phyloP scores from a whole-genome alignment of 2,888 invertebrate genomes.

The Rotaria macrura region DNA sequence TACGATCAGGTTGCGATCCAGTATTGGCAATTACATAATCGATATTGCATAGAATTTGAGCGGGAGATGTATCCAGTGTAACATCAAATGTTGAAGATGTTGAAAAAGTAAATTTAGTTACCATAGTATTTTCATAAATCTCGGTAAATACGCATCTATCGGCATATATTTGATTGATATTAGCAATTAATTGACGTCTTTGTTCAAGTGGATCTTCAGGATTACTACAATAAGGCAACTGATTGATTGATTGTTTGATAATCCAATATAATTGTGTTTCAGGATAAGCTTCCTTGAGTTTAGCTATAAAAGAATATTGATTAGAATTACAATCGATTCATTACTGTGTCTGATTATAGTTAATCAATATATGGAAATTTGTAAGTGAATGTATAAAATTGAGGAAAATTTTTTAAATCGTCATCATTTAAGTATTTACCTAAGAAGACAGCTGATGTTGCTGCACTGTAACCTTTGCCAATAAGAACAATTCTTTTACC shows the following conservation, averaged over 20 bases:
- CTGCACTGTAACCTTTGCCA: not conserved
- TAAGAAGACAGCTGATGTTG: not conserved
- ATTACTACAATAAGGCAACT: not conserved
- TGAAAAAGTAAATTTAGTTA: not conserved
- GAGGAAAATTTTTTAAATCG: too few species aligned
- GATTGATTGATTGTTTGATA: not conserved
- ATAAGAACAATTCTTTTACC: not conserved
- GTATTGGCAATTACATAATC: not conserved
- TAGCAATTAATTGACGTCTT: not conserved
- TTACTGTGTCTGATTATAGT: too few species aligned
- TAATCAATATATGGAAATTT: too few species aligned
- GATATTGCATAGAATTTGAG: not conserved
- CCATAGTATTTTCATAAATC: not conserved
- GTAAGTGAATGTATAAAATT: too few species aligned
- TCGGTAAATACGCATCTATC: not conserved
- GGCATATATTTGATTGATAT: not conserved
- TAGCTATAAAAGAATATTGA: not conserved
- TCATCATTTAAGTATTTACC: not conserved
- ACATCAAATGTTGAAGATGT: not conserved
- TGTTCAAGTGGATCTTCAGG: not conserved
- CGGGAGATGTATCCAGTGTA: not conserved
- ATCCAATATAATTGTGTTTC: not conserved
- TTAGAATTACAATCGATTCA: too few species aligned
- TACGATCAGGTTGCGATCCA: not conserved
- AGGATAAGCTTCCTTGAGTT: not conserved